Conservation (phyloP, 2,888 invertebrate species). For the Aethes cnicana region DNA sequence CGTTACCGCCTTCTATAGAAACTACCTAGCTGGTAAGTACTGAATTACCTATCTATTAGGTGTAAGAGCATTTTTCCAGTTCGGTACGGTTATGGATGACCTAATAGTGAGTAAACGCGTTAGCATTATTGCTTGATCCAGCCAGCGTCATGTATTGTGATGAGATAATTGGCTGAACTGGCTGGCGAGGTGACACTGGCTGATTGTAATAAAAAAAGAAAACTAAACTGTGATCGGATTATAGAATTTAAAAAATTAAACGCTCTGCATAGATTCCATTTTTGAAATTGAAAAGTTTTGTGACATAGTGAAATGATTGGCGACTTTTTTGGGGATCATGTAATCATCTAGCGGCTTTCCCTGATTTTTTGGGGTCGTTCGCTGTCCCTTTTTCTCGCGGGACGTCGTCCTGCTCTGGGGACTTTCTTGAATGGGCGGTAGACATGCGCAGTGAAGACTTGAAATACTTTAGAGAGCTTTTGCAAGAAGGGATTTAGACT, state of each 20-base stretch:
- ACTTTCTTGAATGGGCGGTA: constrained; percentile 68
- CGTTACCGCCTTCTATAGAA: neutral
- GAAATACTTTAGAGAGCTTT: constrained; percentile 22
- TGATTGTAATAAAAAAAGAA: neutral
- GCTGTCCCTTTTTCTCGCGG: constrained; percentile 45
- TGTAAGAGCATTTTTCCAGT: neutral
- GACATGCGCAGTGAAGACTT: constrained; percentile 63
- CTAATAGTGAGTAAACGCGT: constrained; percentile 9
- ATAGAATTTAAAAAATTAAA: neutral
- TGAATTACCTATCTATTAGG: neutral
- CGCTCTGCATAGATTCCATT: neutral
- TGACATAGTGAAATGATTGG: constrained; percentile 33
- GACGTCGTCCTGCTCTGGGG: constrained; percentile 47
- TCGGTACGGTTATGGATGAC: constrained; percentile 8
- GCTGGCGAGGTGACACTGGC: neutral
- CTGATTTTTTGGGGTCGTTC: constrained; percentile 56
- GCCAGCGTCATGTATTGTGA: too few species aligned
- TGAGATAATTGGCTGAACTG: neutral
- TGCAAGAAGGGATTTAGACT: too few species aligned
- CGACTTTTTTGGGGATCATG: constrained; percentile 23
- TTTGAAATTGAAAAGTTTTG: neutral
- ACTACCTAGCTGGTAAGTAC: constrained; percentile 1
- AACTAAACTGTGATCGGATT: neutral
- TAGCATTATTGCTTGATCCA: neutral
- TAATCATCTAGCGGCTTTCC: constrained; percentile 51